Conservation (phyloP, 2,113 vertebrate species). For the Zingel zingel region DNA sequence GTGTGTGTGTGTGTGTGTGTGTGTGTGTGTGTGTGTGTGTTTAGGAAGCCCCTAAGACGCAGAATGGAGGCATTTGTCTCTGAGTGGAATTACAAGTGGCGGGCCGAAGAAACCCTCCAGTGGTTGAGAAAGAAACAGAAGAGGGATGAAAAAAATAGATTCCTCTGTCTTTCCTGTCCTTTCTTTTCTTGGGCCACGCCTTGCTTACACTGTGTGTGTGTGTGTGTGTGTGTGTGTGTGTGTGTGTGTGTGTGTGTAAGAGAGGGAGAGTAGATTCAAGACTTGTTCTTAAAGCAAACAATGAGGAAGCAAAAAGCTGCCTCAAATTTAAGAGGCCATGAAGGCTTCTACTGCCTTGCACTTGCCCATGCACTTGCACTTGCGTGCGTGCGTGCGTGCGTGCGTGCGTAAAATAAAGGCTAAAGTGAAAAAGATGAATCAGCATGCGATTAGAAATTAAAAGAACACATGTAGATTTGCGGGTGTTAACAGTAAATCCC, state of each 20-base stretch:
- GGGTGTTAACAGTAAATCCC: constrained; percentile 36
- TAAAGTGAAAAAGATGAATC: background rate
- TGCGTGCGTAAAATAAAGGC: background rate
- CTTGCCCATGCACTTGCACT: constrained; percentile 1
- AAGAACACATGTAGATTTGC: background rate
- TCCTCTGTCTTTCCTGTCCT: constrained; percentile 62
- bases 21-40: constrained; percentile 41
- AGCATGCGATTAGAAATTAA: background rate
- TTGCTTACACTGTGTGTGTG: background rate
- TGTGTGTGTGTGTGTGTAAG: background rate
- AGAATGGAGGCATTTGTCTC: constrained; percentile 78
- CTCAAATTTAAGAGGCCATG: background rate
- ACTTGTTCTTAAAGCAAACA: constrained; percentile 12
- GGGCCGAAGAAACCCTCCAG: constrained; percentile 73
- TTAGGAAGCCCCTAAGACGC: constrained; percentile 64
- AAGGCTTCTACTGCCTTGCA: background rate
- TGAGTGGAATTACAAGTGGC: constrained; percentile 83
- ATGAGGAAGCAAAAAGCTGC: constrained; percentile 5
- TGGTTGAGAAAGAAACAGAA: constrained; percentile 63
- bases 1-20: constrained; percentile 42
- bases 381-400: background rate
- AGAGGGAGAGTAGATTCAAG: background rate
- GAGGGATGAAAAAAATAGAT: constrained; percentile 38
- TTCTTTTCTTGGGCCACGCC: constrained; percentile 40
- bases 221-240: background rate